Percentiles rank a stretch among this genome's conserved stretches.
These are phyloP conservation scores for Lepidocyrtinus sp. DNA, from an alignment of 2,888 invertebrate genomes.

Conservation along the genomic window DNA sequence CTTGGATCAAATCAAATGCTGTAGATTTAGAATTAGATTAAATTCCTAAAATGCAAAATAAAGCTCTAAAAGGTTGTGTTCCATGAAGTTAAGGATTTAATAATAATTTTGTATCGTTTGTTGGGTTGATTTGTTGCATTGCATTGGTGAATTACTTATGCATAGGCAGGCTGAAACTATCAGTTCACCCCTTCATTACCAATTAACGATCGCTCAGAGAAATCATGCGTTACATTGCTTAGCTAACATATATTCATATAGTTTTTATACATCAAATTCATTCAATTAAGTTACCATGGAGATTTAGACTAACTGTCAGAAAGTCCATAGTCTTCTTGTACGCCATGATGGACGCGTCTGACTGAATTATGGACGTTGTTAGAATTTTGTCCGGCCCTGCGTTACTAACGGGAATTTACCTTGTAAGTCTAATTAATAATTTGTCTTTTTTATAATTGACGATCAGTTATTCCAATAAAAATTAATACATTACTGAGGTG, in stretches of 20 bases:
- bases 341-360: neutral
- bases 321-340: neutral
- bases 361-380: too few species aligned
- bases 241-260: neutral
- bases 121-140: neutral
- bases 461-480: too few species aligned
- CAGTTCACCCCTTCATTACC: too few species aligned
- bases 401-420: neutral
- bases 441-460: too few species aligned
- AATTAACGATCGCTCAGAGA: too few species aligned
- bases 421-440: neutral
- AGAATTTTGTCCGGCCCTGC: neutral
- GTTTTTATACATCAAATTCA: neutral
- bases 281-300: neutral
- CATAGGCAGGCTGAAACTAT: too few species aligned
- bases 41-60: neutral
- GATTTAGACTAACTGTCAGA: neutral
- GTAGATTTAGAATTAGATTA: neutral
- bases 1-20: conserved; percentile 30
- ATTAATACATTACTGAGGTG: too few species aligned
- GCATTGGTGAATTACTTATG: neutral
- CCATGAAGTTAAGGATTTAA: neutral
- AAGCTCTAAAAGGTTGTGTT: neutral
- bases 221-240: too few species aligned
- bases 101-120: neutral